A percentile compares a stretch with the other conserved stretches of the same genome.
Evolutionary conservation across 2,113 vertebrate genomes (phyloP).

Genomic region (Pelusios castaneus): DNA sequence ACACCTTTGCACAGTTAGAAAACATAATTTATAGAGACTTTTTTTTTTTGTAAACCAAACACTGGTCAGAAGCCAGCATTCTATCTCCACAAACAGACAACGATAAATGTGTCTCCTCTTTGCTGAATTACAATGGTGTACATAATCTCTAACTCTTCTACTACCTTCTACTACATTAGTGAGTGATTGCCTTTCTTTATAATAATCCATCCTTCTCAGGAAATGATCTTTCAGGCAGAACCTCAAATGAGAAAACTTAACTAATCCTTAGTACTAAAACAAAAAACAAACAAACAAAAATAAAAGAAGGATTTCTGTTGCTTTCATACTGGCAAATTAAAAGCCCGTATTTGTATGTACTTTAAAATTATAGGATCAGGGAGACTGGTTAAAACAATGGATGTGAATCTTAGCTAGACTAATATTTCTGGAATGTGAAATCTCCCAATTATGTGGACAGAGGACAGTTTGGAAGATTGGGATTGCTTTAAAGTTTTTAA

Average conservation of each 20-base stretch:
- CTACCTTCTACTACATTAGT: constrained; percentile 1
- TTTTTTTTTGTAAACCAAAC: not conserved
- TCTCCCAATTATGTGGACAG: not conserved
- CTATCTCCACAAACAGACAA: constrained; percentile 21
- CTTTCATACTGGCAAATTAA: not conserved
- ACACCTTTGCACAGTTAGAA: constrained; percentile 1
- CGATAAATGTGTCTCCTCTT: constrained; percentile 33
- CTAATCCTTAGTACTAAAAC: not conserved
- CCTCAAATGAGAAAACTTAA: constrained; percentile 18
- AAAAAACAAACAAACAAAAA: not conserved
- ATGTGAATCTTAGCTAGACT: not conserved
- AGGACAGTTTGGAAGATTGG: not conserved
- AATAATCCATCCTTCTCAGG: constrained; percentile 19
- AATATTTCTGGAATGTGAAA: not conserved
- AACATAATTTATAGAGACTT: not conserved
- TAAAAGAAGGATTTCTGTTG: not conserved
- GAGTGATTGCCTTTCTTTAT: constrained; percentile 35
- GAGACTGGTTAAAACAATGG: not conserved
- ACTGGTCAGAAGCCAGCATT: constrained; percentile 28
- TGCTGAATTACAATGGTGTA: not conserved
- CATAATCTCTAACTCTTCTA: constrained; percentile 19
- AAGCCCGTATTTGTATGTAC: not conserved
- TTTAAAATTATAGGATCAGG: not conserved
- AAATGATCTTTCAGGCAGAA: not conserved
- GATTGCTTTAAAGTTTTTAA: not conserved